Conservation (phyloP, 2,797 vertebrate genomes). For the Podargus strigoides region DNA sequence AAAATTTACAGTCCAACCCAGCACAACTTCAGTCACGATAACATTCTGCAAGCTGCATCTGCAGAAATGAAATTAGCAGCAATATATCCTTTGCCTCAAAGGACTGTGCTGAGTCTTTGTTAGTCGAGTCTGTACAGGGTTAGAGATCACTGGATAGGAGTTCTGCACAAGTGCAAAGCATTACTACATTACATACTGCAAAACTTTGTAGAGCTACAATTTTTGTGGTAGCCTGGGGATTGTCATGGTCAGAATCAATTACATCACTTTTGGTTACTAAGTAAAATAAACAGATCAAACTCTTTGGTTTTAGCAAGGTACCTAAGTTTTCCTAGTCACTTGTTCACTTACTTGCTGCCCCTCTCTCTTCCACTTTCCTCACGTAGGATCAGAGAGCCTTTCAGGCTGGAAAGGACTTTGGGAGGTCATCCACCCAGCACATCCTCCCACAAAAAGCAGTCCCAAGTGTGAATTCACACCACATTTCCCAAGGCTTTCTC, state of each 20-base stretch:
- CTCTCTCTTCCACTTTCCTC: neutral
- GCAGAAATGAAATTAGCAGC: slow-evolving; percentile 32
- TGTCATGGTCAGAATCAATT: neutral
- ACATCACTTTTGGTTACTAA: slow-evolving; percentile 21
- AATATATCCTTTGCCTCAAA: slow-evolving; percentile 17
- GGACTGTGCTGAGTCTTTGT: neutral
- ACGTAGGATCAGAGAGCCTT: neutral
- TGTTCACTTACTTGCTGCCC: neutral
- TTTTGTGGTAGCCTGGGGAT: slow-evolving; percentile 32
- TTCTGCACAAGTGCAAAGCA: neutral
- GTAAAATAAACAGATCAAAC: slow-evolving; percentile 36
- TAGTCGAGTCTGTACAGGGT: neutral
- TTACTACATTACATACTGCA: neutral
- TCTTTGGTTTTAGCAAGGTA: neutral
- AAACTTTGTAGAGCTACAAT: neutral
- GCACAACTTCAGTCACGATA: neutral
- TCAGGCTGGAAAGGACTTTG: neutral
- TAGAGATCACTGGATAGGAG: neutral
- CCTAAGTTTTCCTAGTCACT: neutral
- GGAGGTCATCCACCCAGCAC: neutral
- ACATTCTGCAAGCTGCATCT: slow-evolving; percentile 4
- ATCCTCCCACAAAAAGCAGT: neutral
- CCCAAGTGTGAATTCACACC: neutral
- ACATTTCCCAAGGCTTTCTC: neutral
- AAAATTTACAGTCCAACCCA: slow-evolving; percentile 2